phyloP scores from a whole-genome alignment of 2,113 vertebrate species.

The Microcebus jonahi region DNA sequence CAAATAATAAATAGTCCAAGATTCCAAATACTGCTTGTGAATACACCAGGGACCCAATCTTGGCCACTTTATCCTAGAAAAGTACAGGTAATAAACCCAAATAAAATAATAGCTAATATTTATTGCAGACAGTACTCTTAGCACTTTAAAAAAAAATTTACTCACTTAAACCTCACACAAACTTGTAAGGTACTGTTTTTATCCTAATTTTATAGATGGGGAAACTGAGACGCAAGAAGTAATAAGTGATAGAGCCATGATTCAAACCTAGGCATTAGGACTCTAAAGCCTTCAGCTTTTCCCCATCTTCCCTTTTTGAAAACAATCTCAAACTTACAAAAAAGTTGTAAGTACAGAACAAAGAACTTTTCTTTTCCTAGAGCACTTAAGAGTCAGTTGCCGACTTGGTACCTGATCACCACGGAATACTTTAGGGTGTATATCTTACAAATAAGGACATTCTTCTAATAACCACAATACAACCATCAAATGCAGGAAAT shows the following conservation, averaged over 20 bases:
- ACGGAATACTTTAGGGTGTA: not conserved
- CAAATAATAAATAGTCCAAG: not conserved
- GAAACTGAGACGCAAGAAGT: not conserved
- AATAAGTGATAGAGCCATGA: not conserved
- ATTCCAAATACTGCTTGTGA: constrained; percentile 9
- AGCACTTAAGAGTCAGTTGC: not conserved
- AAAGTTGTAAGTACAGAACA: not conserved
- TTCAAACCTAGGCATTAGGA: not conserved
- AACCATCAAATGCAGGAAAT: not conserved
- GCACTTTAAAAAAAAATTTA: not conserved
- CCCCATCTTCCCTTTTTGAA: not conserved
- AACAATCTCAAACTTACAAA: not conserved
- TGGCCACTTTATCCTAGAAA: not conserved
- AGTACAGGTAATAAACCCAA: not conserved
- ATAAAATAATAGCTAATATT: not conserved
- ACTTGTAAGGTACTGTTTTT: not conserved
- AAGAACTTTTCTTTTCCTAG: not conserved
- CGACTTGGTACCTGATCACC: not conserved
- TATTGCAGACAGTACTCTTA: not conserved
- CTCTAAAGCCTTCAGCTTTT: not conserved
- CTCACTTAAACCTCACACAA: not conserved
- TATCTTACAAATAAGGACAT: not conserved
- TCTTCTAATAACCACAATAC: not conserved
- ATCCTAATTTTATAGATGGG: not conserved
- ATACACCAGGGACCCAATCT: not conserved